Evolutionary conservation across 2,113 vertebrate species (phyloP).

Genomic region (Corydoras maculifer): DNA sequence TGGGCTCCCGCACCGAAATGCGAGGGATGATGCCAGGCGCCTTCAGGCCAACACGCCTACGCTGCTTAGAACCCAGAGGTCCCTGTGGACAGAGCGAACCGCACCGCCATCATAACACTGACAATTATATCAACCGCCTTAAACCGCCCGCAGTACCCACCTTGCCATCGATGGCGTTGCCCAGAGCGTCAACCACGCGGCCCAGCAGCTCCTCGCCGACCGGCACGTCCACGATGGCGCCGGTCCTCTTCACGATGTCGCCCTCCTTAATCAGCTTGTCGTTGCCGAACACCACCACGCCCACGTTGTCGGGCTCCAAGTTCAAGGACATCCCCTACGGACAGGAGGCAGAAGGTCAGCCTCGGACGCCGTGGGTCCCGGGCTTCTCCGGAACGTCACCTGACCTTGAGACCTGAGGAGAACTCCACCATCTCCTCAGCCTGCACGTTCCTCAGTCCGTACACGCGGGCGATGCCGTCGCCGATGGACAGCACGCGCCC

Average conservation of each 20-base stretch:
- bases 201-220: constrained; percentile 90
- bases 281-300: constrained; percentile 98
- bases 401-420: constrained; percentile 92
- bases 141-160: constrained; percentile 51
- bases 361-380: too few relatives aligned
- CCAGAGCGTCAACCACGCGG: constrained; percentile 93
- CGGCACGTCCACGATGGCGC: constrained; percentile 95
- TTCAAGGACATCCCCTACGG: constrained; percentile 97
- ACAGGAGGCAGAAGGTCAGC: background rate
- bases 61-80: constrained; percentile 72
- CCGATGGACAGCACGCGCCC: constrained; percentile 95
- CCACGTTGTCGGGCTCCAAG: constrained; percentile 98
- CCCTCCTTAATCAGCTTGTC: constrained; percentile 98
- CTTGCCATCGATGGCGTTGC: constrained; percentile 96
- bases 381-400: background rate
- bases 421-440: constrained; percentile 99
- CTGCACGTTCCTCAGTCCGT: constrained; percentile 92
- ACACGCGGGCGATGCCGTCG: constrained; percentile 95
- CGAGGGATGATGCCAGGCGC: constrained; percentile 97
- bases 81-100: constrained; percentile 61
- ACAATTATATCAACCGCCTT: background rate
- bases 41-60: constrained; percentile 93
- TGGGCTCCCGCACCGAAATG: constrained; percentile 95
- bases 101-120: too few relatives aligned
- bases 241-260: constrained; percentile 94